Conservation (phyloP, 2,797 vertebrate species). For the Iguana delicatissima region DNA sequence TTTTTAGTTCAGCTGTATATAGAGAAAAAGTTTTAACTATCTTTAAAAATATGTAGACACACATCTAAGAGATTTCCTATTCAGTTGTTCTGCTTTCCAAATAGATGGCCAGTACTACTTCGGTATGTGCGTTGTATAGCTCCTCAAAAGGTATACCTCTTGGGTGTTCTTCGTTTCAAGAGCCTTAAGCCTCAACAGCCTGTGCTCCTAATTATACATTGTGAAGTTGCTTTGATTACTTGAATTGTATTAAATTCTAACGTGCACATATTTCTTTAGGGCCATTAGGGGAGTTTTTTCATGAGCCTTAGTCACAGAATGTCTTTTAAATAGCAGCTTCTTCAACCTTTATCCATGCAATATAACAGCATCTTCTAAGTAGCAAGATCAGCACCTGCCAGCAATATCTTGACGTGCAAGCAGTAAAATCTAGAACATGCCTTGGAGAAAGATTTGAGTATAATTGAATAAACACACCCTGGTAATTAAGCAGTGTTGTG, state of each 20-base stretch:
- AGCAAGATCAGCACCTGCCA: slow-evolving; percentile 61
- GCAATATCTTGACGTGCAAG: slow-evolving; percentile 69
- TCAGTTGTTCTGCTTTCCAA: neutral
- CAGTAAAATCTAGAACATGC: slow-evolving; percentile 70
- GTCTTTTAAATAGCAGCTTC: slow-evolving; percentile 46
- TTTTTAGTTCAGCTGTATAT: neutral
- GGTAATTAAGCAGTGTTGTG: slow-evolving; percentile 69
- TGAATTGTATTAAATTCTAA: slow-evolving; percentile 34
- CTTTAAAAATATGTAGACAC: neutral
- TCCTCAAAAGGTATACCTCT: neutral
- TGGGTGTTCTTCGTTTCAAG: neutral
- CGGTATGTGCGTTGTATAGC: neutral
- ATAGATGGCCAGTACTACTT: neutral
- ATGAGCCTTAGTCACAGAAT: slow-evolving; percentile 35
- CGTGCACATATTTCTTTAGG: slow-evolving; percentile 31
- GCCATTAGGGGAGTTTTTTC: slow-evolving; percentile 21
- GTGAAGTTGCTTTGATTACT: slow-evolving; percentile 43
- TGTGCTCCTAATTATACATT: neutral
- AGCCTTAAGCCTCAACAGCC: slow-evolving; percentile 9
- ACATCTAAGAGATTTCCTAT: neutral
- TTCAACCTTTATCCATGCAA: slow-evolving; percentile 52
- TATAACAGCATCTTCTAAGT: slow-evolving; percentile 69
- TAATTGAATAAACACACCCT: slow-evolving; percentile 72
- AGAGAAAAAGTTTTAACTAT: neutral
- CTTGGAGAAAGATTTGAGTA: slow-evolving; percentile 72